Evolutionary conservation across 2,888 invertebrate genomes (phyloP).

Genomic region (Biston stratarius): DNA sequence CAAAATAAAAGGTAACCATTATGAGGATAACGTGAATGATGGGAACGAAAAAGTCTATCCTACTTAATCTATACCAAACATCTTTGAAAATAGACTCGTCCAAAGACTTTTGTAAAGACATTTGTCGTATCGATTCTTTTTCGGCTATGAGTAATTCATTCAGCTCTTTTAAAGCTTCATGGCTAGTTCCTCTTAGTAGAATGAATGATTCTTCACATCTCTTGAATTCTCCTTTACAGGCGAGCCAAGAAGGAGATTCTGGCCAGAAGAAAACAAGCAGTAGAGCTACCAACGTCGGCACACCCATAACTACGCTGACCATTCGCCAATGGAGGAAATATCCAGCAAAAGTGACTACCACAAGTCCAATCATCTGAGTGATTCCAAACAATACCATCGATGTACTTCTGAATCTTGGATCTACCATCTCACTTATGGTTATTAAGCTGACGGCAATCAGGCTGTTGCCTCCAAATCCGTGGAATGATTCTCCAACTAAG

Average conservation of each 20-base stretch:
- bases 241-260: constrained; percentile 46
- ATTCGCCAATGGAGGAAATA: constrained; percentile 18
- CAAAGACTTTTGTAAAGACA: constrained; percentile 2
- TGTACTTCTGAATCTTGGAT: constrained; percentile 38
- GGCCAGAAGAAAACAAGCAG: constrained; percentile 37
- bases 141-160: constrained; percentile 31
- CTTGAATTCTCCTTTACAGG: constrained; percentile 41
- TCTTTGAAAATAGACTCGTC: neutral
- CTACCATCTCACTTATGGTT: constrained; percentile 45
- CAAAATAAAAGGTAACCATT: constrained; percentile 17
- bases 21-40: constrained; percentile 1
- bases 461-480: constrained; percentile 43
- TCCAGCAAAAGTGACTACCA: constrained; percentile 37
- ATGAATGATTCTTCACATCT: constrained; percentile 38
- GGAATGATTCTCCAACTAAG: constrained; percentile 37
- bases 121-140: constrained; percentile 16
- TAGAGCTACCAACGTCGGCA: constrained; percentile 8
- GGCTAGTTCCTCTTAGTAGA: constrained; percentile 40
- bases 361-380: constrained; percentile 36
- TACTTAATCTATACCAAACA: constrained; percentile 4
- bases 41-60: constrained; percentile 11
- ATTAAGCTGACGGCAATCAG: constrained; percentile 41
- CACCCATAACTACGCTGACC: constrained; percentile 14
- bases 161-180: constrained; percentile 41
- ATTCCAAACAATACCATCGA: constrained; percentile 39